Percentiles rank a stretch among this genome's conserved stretches.
These are phyloP conservation scores for Argopecten irradians DNA, from an alignment of 1,140 invertebrate species.

Conservation along the genomic window DNA sequence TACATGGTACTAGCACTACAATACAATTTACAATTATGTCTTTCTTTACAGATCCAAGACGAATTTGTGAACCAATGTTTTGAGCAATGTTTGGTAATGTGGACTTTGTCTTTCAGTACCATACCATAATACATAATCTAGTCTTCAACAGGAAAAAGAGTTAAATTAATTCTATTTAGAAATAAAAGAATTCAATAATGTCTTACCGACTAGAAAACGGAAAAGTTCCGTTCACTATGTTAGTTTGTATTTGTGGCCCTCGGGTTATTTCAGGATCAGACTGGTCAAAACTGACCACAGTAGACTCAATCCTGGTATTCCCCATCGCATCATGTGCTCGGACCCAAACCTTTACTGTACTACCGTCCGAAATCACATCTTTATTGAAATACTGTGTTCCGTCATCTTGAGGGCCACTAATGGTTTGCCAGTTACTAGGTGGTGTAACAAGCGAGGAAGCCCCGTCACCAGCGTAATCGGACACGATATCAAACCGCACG, in stretches of 20 bases:
- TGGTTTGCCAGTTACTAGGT: background rate
- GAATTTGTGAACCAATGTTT: too few species aligned
- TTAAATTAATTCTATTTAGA: too few species aligned
- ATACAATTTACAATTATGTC: too few species aligned
- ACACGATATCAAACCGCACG: slow-evolving; percentile 34
- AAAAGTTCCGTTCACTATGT: slow-evolving; percentile 27
- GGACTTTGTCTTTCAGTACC: background rate
- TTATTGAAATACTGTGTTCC: background rate
- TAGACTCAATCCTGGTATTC: slow-evolving; percentile 26
- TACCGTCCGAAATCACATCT: slow-evolving; percentile 28
- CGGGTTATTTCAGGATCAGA: slow-evolving; percentile 14
- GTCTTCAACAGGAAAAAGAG: too few species aligned
- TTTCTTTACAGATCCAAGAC: too few species aligned
- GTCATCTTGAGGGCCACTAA: background rate
- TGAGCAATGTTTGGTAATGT: too few species aligned
- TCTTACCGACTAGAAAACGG: slow-evolving; percentile 35
- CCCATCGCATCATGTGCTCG: slow-evolving; percentile 45
- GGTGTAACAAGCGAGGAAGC: background rate
- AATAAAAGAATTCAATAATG: too few species aligned
- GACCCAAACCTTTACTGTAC: slow-evolving; percentile 41
- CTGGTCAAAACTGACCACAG: slow-evolving; percentile 38
- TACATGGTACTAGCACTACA: too few species aligned
- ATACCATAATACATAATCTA: background rate
- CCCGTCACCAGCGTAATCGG: slow-evolving; percentile 12
- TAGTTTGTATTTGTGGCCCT: slow-evolving; percentile 17